Evolutionary conservation across 2,113 vertebrate genomes (phyloP), one percentile per base, ranked within the genome.

Genomic region (Ptychochromis oligacanthus): DNA sequence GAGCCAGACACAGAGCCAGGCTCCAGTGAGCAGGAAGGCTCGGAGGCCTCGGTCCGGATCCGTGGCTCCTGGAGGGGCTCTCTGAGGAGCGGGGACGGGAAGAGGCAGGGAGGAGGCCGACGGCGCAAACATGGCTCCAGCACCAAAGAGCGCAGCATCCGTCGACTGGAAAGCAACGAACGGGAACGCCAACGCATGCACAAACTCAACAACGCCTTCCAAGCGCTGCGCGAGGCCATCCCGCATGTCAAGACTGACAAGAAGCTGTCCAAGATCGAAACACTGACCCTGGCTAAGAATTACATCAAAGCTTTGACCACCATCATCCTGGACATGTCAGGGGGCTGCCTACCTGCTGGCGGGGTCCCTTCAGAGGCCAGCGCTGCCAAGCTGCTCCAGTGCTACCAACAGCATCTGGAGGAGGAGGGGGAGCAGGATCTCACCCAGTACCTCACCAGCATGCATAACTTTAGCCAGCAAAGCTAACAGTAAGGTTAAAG

Each of bases 221-320:
- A 99, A 91, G 98, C 97, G 0, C 74, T 99, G 84, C 94, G 97
- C 0, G 98, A 99, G 94, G 96, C 97, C 89, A 99, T 99, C 90
- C 98, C 98, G 0, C 98, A 99, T 0, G 97, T 99, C 67, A 96
- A 97, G 14, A 97, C 96, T 0, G 98, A 98, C 90, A 98, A 97
- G 94, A 99, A 99, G 86, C 97, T 99, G 5, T 99, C 98, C 93
- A 99, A 99, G 95, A 99, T 99, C 4, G 98, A 99, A 95, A 99
- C 98, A 1, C 96, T 99, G 76, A 99, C 98, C 0, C 93, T 99
- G 93, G 98, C 98, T 86, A 99, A 99, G 95, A 99, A 99, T 83
- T 99, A 99, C 94, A 99, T 99, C 84, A 98, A 98, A 85, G 95
- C 98, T 7, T 91, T 99, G 87, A 99, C 98, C n/a, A 96, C 96